Conservation (phyloP, 1,140 invertebrate genomes). For the Acromyrmex echinatior region DNA sequence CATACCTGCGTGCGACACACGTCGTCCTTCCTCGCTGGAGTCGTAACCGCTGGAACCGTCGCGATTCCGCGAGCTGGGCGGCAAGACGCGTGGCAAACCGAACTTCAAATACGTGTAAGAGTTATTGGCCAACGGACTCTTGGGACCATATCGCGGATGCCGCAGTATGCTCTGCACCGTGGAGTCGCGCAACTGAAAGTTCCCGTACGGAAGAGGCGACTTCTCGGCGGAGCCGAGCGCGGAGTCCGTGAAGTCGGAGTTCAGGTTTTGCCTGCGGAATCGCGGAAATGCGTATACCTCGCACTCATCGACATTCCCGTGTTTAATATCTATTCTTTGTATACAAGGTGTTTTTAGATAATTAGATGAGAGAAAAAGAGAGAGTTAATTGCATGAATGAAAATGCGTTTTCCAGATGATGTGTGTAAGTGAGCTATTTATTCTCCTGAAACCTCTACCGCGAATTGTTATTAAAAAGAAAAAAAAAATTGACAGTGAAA, state of each 20-base stretch:
- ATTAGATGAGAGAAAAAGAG: background rate
- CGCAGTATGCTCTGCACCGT: constrained; percentile 97
- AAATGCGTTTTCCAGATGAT: background rate
- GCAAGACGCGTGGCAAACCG: constrained; percentile 95
- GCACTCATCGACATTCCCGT: background rate
- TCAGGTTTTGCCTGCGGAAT: constrained; percentile 94
- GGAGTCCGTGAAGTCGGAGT: constrained; percentile 97
- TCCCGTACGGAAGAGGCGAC: constrained; percentile 96
- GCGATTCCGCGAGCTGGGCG: constrained; percentile 87
- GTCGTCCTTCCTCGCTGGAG: constrained; percentile 90
- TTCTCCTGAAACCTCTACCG: background rate
- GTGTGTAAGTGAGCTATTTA: background rate
- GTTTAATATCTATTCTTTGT: background rate
- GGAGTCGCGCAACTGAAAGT: constrained; percentile 96
- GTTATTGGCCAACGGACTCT: constrained; percentile 93
- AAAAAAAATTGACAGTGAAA: background rate
- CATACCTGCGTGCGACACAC: constrained; percentile 78
- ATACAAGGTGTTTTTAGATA: background rate
- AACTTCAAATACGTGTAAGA: constrained; percentile 98
- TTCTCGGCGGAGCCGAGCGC: constrained; percentile 96
- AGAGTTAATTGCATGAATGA: background rate
- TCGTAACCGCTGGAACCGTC: constrained; percentile 95
- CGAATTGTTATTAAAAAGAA: background rate
- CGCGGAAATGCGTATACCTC: constrained; percentile 20
- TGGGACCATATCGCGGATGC: constrained; percentile 95